Conservation (phyloP, 2,888 invertebrate species). For the Acanthopleura granulata region DNA sequence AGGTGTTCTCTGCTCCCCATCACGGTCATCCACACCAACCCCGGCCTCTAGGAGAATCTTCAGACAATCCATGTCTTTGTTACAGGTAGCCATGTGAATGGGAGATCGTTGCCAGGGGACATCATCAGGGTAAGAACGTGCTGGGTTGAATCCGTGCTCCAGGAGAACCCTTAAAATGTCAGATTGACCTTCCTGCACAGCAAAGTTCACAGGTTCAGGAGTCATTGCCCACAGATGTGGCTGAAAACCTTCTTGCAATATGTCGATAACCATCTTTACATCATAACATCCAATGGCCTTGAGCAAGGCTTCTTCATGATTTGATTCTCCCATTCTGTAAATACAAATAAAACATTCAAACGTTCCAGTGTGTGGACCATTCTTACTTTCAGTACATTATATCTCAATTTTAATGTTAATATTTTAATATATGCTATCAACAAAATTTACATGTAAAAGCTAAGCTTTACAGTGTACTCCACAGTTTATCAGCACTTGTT, state of each 20-base stretch:
- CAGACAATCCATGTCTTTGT: constrained; percentile 45
- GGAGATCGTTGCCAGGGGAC: constrained; percentile 55
- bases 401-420: too few species aligned
- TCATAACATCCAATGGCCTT: constrained; percentile 40
- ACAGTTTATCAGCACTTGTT: too few species aligned
- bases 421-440: too few species aligned
- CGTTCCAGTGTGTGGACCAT: too few species aligned
- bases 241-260: constrained; percentile 14
- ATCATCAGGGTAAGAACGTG: constrained; percentile 40
- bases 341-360: neutral
- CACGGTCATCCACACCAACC: constrained; percentile 49
- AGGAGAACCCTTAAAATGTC: constrained; percentile 50
- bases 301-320: constrained; percentile 30
- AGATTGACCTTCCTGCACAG: constrained; percentile 41
- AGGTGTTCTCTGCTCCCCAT: constrained; percentile 56
- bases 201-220: constrained; percentile 40
- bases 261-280: constrained; percentile 31
- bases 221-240: too few species aligned
- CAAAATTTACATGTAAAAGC: too few species aligned
- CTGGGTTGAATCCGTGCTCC: constrained; percentile 46
- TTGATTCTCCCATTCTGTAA: constrained; percentile 1
- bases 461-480: too few species aligned
- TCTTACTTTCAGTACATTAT: too few species aligned
- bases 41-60: constrained; percentile 46
- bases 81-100: constrained; percentile 57